Base-by-base conservation (phyloP, 2,797 vertebrate genomes). In the Bothrops alternatus region DNA sequence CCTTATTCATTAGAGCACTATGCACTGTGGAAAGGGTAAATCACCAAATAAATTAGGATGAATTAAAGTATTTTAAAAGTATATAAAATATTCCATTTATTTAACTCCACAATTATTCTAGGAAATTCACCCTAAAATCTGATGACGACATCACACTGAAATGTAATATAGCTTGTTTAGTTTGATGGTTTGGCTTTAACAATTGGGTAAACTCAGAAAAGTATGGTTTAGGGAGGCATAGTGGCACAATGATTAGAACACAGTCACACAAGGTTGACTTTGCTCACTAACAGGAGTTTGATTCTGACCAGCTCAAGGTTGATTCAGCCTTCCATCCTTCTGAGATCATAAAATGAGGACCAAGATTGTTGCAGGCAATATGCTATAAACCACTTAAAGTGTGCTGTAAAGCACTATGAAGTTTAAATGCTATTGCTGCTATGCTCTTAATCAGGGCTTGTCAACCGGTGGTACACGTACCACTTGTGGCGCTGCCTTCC, bases 51-150 rank as follows among this genome's bases (percentile, higher is more conserved):
- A 78, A 78, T 42, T 42, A 78, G 37, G 8, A 42, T 78, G 32
- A n/a, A 11, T 32, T 87, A 10, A 63, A n/a, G 1, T 56, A 20
- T 91, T 0, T 87, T 42, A 93, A 28, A 60, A 82, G 12, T 7
- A 32, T 58, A 47, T 50, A 91, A 56, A 58, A 69, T 13, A 0
- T 0, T 53, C 86, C 73, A 10, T 55, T 57, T 1, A 93, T 37
- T 2, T 0, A 0, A 12, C 50, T 6, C 1, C 2, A 20, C 25
- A 14, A 78, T 6, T 89, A 60, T 0, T 47, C 14, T 47, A 86
- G 16, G 91, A 87, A 87, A 20, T 87, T 58, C 11, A 58, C 20
- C 58, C 53, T n/a, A 32, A 32, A 56, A n/a, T 57, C 28, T 87
- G 18, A 25, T 32, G 28, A 37, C 26, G 57, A 12, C 8, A 58